Percentiles rank a stretch among this genome's conserved stretches.
Evolutionary conservation across 2,888 invertebrate genomes (phyloP).

Genomic region (Micoletzkya japonica): DNA sequence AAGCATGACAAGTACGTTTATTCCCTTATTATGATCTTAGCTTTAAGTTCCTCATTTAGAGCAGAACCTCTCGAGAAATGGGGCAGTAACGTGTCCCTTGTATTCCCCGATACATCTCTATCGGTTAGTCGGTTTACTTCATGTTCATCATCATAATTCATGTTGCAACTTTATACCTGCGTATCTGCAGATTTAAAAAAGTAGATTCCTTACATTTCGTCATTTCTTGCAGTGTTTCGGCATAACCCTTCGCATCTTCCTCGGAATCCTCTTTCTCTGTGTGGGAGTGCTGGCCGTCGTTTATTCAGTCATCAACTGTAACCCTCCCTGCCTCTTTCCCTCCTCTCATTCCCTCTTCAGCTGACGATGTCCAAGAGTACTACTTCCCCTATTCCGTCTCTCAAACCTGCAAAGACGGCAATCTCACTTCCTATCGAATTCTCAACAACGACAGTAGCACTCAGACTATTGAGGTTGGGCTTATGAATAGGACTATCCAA

Average conservation of each 20-base stretch:
- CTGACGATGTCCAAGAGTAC: not conserved
- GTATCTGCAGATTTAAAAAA: not conserved
- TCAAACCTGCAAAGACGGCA: constrained; percentile 8
- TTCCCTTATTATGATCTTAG: too few relatives aligned
- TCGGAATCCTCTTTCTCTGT: constrained; percentile 17
- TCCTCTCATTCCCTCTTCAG: not conserved
- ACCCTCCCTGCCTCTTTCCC: not conserved
- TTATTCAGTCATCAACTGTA: constrained; percentile 16
- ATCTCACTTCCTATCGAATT: constrained; percentile 4
- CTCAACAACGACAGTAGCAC: constrained; percentile 13
- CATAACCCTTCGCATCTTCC: constrained; percentile 7
- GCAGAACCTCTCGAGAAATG: too few relatives aligned
- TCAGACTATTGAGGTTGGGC: not conserved
- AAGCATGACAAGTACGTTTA: too few relatives aligned
- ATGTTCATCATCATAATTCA: not conserved
- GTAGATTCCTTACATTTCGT: not conserved
- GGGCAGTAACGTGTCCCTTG: constrained; percentile 33
- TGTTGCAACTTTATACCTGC: not conserved
- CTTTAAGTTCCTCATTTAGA: too few relatives aligned
- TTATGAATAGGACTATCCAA: not conserved
- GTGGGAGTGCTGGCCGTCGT: constrained; percentile 21
- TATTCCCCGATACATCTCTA: constrained; percentile 26
- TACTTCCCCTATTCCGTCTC: constrained; percentile 1
- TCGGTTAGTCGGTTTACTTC: constrained; percentile 26
- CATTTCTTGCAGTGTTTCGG: constrained; percentile 11